Percentiles rank a stretch among this genome's conserved stretches.
These are phyloP conservation scores for Calyptomena viridis DNA, from an alignment of 2,113 vertebrate species.

Conservation along the genomic window DNA sequence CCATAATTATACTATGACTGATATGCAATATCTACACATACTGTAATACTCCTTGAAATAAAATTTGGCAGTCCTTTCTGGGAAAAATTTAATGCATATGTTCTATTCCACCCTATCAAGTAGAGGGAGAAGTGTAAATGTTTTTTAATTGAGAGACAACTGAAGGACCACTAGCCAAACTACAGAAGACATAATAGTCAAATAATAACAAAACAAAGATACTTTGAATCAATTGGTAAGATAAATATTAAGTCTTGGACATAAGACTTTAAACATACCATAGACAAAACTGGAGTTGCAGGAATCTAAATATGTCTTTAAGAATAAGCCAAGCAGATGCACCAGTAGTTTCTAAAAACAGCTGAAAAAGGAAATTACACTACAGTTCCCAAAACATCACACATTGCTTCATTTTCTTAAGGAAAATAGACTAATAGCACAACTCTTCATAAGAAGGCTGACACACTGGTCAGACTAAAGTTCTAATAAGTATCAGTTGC, in stretches of 20 bases:
- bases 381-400: not conserved
- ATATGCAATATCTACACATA: not conserved
- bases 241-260: not conserved
- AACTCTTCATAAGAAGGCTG: not conserved
- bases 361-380: not conserved
- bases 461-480: not conserved
- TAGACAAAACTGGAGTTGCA: not conserved
- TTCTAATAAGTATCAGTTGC: not conserved
- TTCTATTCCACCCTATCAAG: not conserved
- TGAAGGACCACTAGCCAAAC: not conserved
- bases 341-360: not conserved
- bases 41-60: constrained; percentile 2
- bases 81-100: not conserved
- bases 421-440: not conserved
- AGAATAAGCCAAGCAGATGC: not conserved
- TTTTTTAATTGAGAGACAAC: constrained; percentile 10
- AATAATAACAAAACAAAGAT: not conserved
- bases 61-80: constrained; percentile 4
- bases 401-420: not conserved
- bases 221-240: not conserved
- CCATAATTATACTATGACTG: not conserved
- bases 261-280: not conserved
- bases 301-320: not conserved
- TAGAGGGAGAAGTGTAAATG: not conserved
- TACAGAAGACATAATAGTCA: not conserved